These are phyloP conservation scores for Mythimna impura DNA, from an alignment of 2,888 invertebrate genomes.

Conservation along the genomic window DNA sequence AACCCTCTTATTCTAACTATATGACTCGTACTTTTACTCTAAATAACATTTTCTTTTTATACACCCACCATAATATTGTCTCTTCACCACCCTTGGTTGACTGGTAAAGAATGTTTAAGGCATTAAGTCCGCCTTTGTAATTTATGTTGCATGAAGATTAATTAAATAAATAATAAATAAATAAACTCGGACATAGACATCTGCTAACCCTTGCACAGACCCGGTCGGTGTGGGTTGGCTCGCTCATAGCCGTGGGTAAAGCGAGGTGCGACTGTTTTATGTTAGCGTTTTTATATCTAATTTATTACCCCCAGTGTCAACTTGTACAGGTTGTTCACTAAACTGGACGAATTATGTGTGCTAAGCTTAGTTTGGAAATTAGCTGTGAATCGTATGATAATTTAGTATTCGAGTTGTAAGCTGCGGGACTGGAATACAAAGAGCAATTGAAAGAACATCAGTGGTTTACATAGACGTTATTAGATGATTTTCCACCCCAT, in stretches of 20 bases:
- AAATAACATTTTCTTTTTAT: too few species aligned
- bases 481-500: too few species aligned
- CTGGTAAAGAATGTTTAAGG: too few species aligned
- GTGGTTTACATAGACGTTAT: too few species aligned
- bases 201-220: conserved; percentile 1
- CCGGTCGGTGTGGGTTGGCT: conserved; percentile 47
- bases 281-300: conserved; percentile 72
- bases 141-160: too few species aligned
- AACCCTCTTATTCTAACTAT: too few species aligned
- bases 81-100: too few species aligned
- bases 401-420: neutral
- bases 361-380: neutral
- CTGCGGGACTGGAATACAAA: neutral
- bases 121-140: too few species aligned
- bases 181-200: neutral
- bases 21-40: too few species aligned
- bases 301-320: conserved; percentile 68
- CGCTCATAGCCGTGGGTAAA: conserved; percentile 64
- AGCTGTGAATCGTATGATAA: neutral
- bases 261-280: conserved; percentile 75
- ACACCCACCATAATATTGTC: too few species aligned
- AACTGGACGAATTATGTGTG: conserved; percentile 6
- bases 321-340: conserved; percentile 60
- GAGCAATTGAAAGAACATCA: too few species aligned
- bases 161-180: too few species aligned